phyloP scores from a whole-genome alignment of 2,888 invertebrate genomes.

The Cantharis rustica region DNA sequence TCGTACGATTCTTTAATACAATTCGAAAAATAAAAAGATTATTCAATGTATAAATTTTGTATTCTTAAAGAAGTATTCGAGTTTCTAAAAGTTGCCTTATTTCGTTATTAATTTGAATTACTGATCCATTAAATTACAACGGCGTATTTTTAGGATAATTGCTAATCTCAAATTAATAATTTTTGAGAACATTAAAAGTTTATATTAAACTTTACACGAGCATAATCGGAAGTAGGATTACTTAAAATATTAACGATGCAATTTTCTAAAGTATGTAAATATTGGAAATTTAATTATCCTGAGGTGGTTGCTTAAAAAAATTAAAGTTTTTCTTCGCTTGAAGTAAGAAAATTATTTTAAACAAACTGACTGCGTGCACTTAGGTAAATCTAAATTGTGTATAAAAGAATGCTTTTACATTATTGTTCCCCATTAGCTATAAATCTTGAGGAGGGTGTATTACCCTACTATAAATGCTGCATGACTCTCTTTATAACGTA shows the following conservation, averaged over 20 bases:
- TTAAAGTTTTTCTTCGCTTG: background rate
- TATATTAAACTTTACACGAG: background rate
- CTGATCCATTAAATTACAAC: background rate
- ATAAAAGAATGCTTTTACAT: constrained; percentile 5
- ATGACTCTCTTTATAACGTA: constrained; percentile 11
- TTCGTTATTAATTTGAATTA: background rate
- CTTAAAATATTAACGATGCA: background rate
- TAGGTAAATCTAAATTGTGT: background rate
- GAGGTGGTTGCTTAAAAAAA: background rate
- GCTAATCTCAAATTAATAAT: background rate
- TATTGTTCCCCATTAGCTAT: constrained; percentile 8
- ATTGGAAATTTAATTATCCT: background rate
- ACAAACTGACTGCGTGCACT: background rate
- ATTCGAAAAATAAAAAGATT: background rate
- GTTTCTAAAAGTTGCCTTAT: background rate
- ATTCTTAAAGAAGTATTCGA: background rate
- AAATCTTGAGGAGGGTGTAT: constrained; percentile 5
- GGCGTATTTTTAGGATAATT: background rate
- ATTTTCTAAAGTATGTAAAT: background rate
- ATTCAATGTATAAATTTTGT: background rate
- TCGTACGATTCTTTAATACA: background rate
- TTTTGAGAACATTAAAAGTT: background rate
- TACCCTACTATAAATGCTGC: constrained; percentile 9
- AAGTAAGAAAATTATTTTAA: background rate
- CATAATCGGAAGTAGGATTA: background rate